Evolutionary conservation across 2,113 vertebrate species (phyloP).

Genomic region (Embiotoca jacksoni): DNA sequence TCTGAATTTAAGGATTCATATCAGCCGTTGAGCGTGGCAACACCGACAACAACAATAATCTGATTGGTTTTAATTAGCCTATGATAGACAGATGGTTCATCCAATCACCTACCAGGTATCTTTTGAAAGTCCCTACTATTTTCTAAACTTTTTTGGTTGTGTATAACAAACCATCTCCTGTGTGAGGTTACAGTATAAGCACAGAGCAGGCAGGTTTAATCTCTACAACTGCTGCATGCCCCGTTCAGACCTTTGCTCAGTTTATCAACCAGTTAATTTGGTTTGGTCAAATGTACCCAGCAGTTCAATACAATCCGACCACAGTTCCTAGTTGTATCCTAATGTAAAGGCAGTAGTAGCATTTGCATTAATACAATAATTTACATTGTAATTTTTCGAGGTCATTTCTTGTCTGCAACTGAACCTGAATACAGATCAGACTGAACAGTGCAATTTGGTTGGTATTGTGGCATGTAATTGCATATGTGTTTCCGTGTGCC

Average conservation of each 20-base stretch:
- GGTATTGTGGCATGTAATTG: slow-evolving; percentile 35
- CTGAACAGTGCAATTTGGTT: slow-evolving; percentile 15
- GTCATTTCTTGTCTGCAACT: slow-evolving; percentile 19
- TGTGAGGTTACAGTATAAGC: background rate
- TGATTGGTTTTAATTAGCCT: too few species aligned
- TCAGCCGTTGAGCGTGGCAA: too few species aligned
- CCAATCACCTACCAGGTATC: too few species aligned
- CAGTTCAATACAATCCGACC: slow-evolving; percentile 13
- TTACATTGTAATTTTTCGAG: slow-evolving; percentile 32
- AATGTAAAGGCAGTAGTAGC: background rate
- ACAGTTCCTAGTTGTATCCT: slow-evolving; percentile 18
- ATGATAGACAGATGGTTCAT: too few species aligned
- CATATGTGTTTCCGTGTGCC: slow-evolving; percentile 5
- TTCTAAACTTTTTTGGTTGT: too few species aligned
- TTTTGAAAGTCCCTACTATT: too few species aligned
- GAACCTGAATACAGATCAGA: slow-evolving; percentile 14
- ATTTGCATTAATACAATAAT: slow-evolving; percentile 3
- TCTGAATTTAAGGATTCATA: too few species aligned
- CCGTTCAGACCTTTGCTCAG: background rate
- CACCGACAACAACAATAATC: too few species aligned
- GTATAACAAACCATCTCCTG: too few species aligned
- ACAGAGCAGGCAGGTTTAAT: background rate
- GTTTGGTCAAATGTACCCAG: background rate
- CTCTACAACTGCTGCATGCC: background rate
- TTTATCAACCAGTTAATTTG: background rate